phyloP scores from a whole-genome alignment of 2,888 invertebrate species.

The Dichetophora obliterata region DNA sequence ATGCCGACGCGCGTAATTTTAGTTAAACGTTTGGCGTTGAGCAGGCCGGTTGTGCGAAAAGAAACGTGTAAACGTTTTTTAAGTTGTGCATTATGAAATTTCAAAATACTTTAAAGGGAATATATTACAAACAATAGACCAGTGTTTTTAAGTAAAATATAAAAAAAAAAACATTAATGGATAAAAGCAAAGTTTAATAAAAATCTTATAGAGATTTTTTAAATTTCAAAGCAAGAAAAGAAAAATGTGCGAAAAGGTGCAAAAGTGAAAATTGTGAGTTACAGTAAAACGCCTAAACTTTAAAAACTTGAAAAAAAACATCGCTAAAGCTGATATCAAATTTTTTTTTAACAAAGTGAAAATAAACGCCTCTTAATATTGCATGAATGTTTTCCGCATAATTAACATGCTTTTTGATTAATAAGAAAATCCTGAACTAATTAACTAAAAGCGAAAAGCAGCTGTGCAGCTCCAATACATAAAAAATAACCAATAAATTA shows the following conservation, averaged over 20 bases:
- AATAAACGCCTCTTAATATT: not conserved
- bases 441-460: not conserved
- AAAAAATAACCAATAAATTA: not conserved
- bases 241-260: not conserved
- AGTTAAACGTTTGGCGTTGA: slow-evolving; percentile 47
- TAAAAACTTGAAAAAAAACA: not conserved
- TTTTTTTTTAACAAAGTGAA: not conserved
- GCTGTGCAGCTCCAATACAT: not conserved
- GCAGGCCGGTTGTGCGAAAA: slow-evolving; percentile 42
- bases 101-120: not conserved
- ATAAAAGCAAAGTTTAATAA: not conserved
- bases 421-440: not conserved
- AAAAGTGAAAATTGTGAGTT: not conserved
- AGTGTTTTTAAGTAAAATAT: not conserved
- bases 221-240: not conserved
- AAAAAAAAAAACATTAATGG: not conserved
- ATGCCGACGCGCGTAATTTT: slow-evolving; percentile 45
- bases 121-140: not conserved
- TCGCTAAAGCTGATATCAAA: not conserved
- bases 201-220: not conserved
- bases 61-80: not conserved
- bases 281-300: not conserved
- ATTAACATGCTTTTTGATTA: not conserved
- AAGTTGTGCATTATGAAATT: not conserved
- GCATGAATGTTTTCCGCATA: not conserved